phyloP scores from a whole-genome alignment of 2,888 invertebrate species.

The Aleiodes leptofemur region DNA sequence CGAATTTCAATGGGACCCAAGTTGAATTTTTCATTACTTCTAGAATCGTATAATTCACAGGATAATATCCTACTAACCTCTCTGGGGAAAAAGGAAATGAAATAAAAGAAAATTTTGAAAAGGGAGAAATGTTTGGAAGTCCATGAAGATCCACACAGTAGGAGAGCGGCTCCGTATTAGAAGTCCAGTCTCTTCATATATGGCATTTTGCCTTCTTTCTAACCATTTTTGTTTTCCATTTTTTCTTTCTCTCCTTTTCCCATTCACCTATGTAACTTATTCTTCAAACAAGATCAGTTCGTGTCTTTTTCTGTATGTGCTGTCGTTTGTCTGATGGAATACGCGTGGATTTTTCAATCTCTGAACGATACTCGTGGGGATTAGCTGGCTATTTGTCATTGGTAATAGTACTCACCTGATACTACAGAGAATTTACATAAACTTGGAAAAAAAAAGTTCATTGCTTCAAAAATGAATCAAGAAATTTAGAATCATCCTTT shows the following conservation, averaged over 20 bases:
- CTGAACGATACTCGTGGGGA: too few relatives aligned
- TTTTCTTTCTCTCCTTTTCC: neutral
- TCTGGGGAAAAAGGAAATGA: constrained; percentile 21
- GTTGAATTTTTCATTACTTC: too few relatives aligned
- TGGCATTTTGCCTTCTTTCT: constrained; percentile 50
- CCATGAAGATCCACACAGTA: constrained; percentile 53
- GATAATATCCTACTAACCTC: constrained; percentile 14
- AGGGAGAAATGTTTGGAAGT: constrained; percentile 44
- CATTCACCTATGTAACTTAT: constrained; percentile 10
- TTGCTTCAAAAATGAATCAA: too few relatives aligned
- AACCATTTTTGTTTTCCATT: constrained; percentile 51
- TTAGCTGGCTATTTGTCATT: too few relatives aligned
- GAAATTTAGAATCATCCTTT: too few relatives aligned
- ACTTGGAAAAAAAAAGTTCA: too few relatives aligned
- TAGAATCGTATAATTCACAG: constrained; percentile 21
- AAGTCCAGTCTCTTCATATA: constrained; percentile 62
- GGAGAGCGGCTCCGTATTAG: constrained; percentile 67
- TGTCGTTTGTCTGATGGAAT: too few relatives aligned
- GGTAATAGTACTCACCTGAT: too few relatives aligned
- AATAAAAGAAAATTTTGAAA: constrained; percentile 28
- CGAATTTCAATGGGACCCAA: constrained; percentile 13
- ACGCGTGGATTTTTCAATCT: neutral
- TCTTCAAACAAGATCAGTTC: constrained; percentile 56
- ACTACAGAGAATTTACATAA: too few relatives aligned
- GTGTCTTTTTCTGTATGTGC: constrained; percentile 26